These are phyloP conservation scores for Phytoseiulus persimilis DNA, from an alignment of 2,888 invertebrate genomes.

Conservation along the genomic window DNA sequence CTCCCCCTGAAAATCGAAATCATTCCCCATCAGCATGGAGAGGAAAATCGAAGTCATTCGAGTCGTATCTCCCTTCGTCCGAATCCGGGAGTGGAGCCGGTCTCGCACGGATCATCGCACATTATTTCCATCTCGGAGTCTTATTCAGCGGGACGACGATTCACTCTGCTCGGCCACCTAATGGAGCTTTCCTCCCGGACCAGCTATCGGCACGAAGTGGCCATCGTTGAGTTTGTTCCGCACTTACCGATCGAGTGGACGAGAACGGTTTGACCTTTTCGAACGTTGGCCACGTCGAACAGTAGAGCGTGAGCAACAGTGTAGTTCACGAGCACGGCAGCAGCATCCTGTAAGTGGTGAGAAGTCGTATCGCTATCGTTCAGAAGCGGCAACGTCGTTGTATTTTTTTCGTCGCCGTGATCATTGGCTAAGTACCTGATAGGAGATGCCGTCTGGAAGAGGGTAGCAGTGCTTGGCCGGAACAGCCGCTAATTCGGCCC, in stretches of 20 bases:
- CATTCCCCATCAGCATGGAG: slow-evolving; percentile 50
- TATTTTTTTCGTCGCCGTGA: background rate
- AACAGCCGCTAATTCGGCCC: slow-evolving; percentile 74
- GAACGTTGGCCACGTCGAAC: slow-evolving; percentile 70
- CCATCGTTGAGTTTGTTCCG: background rate
- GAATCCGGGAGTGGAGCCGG: too few species aligned
- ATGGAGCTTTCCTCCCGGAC: too few species aligned
- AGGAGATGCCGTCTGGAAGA: slow-evolving; percentile 64
- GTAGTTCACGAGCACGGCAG: slow-evolving; percentile 75
- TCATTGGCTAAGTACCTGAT: slow-evolving; percentile 41
- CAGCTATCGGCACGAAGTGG: too few species aligned
- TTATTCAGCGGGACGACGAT: too few species aligned
- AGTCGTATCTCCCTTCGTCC: background rate
- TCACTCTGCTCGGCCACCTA: too few species aligned
- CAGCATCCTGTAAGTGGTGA: slow-evolving; percentile 61
- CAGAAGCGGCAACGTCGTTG: background rate
- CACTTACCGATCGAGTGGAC: slow-evolving; percentile 58
- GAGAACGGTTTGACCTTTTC: slow-evolving; percentile 68
- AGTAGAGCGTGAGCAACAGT: slow-evolving; percentile 74
- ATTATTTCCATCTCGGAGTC: background rate
- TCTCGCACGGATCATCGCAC: background rate
- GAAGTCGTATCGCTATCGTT: background rate
- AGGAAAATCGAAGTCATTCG: background rate
- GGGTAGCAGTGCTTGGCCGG: slow-evolving; percentile 71
- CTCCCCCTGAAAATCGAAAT: background rate